Evolutionary conservation across 2,888 invertebrate genomes (phyloP).

Genomic region (Globia sparganii): DNA sequence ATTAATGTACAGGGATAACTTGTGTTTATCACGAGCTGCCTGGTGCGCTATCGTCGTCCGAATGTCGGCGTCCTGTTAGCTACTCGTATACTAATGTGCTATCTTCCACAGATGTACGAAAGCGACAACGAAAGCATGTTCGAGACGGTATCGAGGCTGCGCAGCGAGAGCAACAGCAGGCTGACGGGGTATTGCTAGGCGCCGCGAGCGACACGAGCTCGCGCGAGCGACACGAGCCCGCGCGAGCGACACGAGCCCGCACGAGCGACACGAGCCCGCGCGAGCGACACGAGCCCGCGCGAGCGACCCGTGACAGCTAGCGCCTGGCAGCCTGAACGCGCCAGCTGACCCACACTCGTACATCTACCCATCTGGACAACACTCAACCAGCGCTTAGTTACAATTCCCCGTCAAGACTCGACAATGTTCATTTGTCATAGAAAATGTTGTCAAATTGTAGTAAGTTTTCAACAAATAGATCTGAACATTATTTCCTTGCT

Average conservation of each 20-base stretch:
- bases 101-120: conserved; percentile 72
- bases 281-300: neutral
- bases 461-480: conserved; percentile 55
- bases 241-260: neutral
- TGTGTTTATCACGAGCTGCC: conserved; percentile 24
- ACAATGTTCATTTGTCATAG: conserved; percentile 23
- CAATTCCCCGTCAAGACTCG: conserved; percentile 22
- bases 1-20: conserved; percentile 3
- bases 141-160: conserved; percentile 69
- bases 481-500: conserved; percentile 58
- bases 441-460: conserved; percentile 32
- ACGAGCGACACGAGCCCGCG: neutral
- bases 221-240: neutral
- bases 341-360: conserved; percentile 35
- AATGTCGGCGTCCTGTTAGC: conserved; percentile 14
- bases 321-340: conserved; percentile 47
- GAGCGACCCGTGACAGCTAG: conserved; percentile 31
- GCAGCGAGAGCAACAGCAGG: conserved; percentile 71
- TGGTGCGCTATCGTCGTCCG: conserved; percentile 25
- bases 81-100: conserved; percentile 39
- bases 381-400: conserved; percentile 48
- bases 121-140: conserved; percentile 78
- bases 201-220: neutral
- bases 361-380: conserved; percentile 2
- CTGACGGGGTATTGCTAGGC: conserved; percentile 59